Evolutionary conservation across 1,140 invertebrate genomes (phyloP), one percentile per base, ranked within the genome.

Genomic region (Antheraea pernyi): DNA sequence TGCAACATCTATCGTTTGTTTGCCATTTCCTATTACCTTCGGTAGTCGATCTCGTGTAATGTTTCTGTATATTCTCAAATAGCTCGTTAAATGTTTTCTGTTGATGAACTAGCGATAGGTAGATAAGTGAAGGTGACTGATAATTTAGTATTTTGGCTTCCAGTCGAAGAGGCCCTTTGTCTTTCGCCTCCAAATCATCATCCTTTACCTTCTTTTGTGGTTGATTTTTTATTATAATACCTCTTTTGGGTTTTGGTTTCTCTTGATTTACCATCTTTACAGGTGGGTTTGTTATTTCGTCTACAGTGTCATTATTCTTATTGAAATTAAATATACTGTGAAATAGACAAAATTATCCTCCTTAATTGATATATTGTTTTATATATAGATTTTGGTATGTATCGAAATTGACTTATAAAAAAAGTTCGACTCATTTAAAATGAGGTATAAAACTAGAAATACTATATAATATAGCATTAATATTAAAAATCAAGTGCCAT

Each of bases 41-140:
- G 0, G 73, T 63, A 13, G 77, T 71, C 3, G 83, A 77, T 13
- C 78, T 85, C 0, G 78, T 72, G 64, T 94, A 95, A 75, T 93
- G 93, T 16, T 85, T 82, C 72, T 94, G 93, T 77, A 95, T 90
- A 0, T 89, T 74, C 4, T 77, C 73, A 7, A 80, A 86, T 63
- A 95, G 74, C 0, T 86, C 75, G 7, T 83, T 77, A 36, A 93
- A 92, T 3, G 73, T 69, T 58, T 84, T 80, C 64, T 93, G 80
- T 36, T 87, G 86, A 6, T 83, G 80, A 3, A 79, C 72, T 7
- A 93, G 81, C 0, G 91, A 89, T 0, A 95, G 83, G 63, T 94
- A 94, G 59, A 95, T 91, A 8, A 86, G 82, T 16, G 93, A 93
- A 0, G 94, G 94, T 0, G 93, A 93, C 7, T 88, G 75, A 6